Evolutionary conservation across 2,888 invertebrate genomes (phyloP), one percentile per base, ranked within the genome.

Genomic region (Elysia crispata): DNA sequence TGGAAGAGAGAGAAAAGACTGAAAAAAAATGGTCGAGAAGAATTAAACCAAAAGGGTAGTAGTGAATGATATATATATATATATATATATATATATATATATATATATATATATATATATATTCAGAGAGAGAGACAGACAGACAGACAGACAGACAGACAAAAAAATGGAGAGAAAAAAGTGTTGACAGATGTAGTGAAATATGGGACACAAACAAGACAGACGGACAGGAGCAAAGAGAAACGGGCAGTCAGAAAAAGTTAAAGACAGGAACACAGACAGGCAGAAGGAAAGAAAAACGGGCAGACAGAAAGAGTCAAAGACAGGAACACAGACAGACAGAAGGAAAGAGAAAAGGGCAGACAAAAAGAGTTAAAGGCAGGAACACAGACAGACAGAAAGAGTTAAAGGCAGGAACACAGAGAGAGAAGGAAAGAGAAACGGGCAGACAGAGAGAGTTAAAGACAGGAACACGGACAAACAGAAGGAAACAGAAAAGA

Each of bases 401-500:
- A 69, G 30, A 67, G 30, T n/a, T 13, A 30, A 20, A 67, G 69
- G 20, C 15, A 67, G 41, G 3, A 49, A 54, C 1, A 54, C 54
- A 73, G 73, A 28, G 54, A 54, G 54, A 28, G 18, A 25, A 28
- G 41, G n/a, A 73, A 41, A 54, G 41, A 73, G 73, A 72, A n/a
- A 73, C 54, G 57, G 41, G 57, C 54, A 54, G 41, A 54, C 54
- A 54, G 41, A 54, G 73, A 54, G 41, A 73, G 50, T 54, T n/a
- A 41, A 0, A 6, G 70, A 41, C 6, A 70, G 70, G 41, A 13
- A 70, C 33, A 70, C 33, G 41, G 70, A 70, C 33, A 54, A 54
- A 20, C 13, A 54, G 54, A 54, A 54, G 54, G 20, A 54, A 20
- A 54, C 13, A 20, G 20, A 54, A 20, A 54, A 54, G 54, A 54